Percentiles rank a stretch among this genome's conserved stretches.
These are phyloP conservation scores for Meloidogyne floridensis DNA, from an alignment of 1,140 invertebrate species.

Conservation along the genomic window DNA sequence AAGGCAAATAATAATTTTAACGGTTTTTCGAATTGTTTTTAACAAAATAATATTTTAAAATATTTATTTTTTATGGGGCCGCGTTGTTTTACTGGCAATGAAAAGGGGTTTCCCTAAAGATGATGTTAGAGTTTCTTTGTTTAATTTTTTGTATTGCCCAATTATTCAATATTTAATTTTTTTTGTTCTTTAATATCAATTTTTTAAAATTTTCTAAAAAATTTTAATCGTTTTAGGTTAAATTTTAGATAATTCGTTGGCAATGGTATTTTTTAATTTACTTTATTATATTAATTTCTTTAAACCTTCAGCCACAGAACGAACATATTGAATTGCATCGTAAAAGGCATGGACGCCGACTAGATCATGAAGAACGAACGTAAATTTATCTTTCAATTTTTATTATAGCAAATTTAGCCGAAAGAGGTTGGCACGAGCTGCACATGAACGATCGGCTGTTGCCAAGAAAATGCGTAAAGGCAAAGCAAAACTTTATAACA, in stretches of 20 bases:
- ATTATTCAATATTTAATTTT: too few relatives aligned
- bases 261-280: slow-evolving; percentile 45
- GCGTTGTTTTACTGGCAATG: too few relatives aligned
- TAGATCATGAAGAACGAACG: slow-evolving; percentile 95
- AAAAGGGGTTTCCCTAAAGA: too few relatives aligned
- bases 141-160: too few relatives aligned
- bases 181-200: too few relatives aligned
- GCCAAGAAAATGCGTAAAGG: slow-evolving; percentile 89
- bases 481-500: slow-evolving; percentile 97
- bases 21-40: too few relatives aligned
- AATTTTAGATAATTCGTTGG: neutral
- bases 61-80: too few relatives aligned
- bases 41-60: too few relatives aligned
- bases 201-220: too few relatives aligned
- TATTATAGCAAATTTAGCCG: slow-evolving; percentile 70
- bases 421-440: slow-evolving; percentile 88
- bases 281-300: neutral
- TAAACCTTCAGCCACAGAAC: slow-evolving; percentile 83
- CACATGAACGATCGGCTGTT: slow-evolving; percentile 84
- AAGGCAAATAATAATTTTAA: too few relatives aligned
- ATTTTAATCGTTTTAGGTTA: neutral
- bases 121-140: too few relatives aligned
- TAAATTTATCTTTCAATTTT: slow-evolving; percentile 54
- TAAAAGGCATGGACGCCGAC: slow-evolving; percentile 88
- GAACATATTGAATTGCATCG: slow-evolving; percentile 97